Evolutionary conservation across 2,888 invertebrate genomes (phyloP).

Genomic region (Alloscopus bannaensis): DNA sequence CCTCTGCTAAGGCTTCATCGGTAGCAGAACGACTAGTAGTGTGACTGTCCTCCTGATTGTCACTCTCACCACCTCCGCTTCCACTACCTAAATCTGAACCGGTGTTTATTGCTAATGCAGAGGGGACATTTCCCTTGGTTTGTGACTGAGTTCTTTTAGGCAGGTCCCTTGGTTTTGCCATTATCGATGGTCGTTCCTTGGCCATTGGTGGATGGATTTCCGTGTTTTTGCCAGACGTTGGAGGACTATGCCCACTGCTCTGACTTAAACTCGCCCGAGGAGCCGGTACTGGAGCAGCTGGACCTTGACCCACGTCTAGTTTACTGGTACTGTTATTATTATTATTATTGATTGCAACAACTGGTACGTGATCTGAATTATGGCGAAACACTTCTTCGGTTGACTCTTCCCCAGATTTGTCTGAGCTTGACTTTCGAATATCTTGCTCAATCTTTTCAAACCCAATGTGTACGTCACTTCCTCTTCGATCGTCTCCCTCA

Average conservation of each 20-base stretch:
- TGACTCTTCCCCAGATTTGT: constrained; percentile 46
- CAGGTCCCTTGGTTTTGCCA: constrained; percentile 71
- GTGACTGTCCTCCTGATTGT: constrained; percentile 48
- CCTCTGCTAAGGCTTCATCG: constrained; percentile 16
- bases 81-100: constrained; percentile 22
- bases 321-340: constrained; percentile 33
- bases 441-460: constrained; percentile 65
- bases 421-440: constrained; percentile 47
- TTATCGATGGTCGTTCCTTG: constrained; percentile 67
- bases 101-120: constrained; percentile 11
- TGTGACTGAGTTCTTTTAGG: constrained; percentile 61
- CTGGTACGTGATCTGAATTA: neutral
- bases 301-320: constrained; percentile 2
- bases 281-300: constrained; percentile 64
- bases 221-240: constrained; percentile 11
- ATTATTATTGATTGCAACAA: neutral
- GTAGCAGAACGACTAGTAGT: constrained; percentile 33
- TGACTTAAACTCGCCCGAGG: constrained; percentile 68
- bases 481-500: constrained; percentile 7
- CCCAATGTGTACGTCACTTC: constrained; percentile 48
- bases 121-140: constrained; percentile 37
- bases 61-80: constrained; percentile 52
- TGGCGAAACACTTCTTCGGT: constrained; percentile 29
- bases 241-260: constrained; percentile 33
- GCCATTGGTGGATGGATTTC: constrained; percentile 52